These are phyloP conservation scores for Adineta ricciae DNA, from an alignment of 2,888 invertebrate species.

Conservation along the genomic window DNA sequence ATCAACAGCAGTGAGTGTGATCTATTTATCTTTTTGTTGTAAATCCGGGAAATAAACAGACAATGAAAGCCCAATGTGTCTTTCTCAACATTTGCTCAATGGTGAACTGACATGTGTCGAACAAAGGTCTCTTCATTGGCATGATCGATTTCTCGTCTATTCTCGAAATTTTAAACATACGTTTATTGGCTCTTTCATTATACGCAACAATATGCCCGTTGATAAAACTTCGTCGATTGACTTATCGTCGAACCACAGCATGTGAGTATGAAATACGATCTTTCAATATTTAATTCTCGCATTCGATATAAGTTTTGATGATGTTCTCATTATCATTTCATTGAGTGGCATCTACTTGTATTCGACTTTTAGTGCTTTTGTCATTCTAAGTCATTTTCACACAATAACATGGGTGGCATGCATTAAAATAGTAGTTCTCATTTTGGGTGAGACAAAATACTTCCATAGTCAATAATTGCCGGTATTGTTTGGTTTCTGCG, in stretches of 20 bases:
- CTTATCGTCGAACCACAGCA: not conserved
- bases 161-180: not conserved
- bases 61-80: slow-evolving; percentile 24
- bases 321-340: not conserved
- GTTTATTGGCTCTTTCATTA: not conserved
- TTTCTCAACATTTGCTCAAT: too few relatives aligned
- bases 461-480: too few relatives aligned
- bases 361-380: not conserved
- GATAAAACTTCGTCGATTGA: not conserved
- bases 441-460: too few relatives aligned
- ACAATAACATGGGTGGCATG: not conserved
- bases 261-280: not conserved
- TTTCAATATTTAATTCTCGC: not conserved
- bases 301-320: not conserved
- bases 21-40: too few relatives aligned
- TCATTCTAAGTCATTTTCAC: not conserved
- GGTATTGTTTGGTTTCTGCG: too few relatives aligned
- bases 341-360: not conserved
- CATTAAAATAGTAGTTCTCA: not conserved
- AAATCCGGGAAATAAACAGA: too few relatives aligned
- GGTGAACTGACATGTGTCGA: slow-evolving; percentile 28
- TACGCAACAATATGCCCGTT: not conserved
- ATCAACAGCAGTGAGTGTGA: too few relatives aligned
- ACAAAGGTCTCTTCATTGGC: slow-evolving; percentile 26
- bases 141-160: slow-evolving; percentile 26